Base-by-base conservation (phyloP, 2,113 vertebrate genomes). In the Nymphicus hollandicus region DNA sequence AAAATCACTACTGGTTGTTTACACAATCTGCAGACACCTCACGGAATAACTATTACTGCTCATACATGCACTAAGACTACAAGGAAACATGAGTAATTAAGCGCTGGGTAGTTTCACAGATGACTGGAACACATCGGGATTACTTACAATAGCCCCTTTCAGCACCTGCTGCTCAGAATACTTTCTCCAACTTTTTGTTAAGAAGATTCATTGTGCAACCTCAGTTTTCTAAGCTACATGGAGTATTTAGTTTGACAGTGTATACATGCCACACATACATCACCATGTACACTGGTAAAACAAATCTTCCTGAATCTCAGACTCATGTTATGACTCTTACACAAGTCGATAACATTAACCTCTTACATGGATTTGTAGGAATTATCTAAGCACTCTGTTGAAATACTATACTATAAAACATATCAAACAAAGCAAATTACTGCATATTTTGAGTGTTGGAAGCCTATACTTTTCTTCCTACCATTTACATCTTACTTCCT, bases 61-160 rank as follows among this genome's bases (percentile, higher is more conserved):
- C 55, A 77, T 33, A 90, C 43, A 49, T 0, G 3, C 61, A 74
- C 46, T 35, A 86, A 71, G 72, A 86, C 58, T 74, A 86, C 76
- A 89, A 86, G 65, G 72, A 93, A 93, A 86, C 64, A 71, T 17
- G 64, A 92, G 86, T 91, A 93, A 93, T 74, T 70, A 83, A 81
- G 50, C 72, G 71, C 47, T 1, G 19, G 12, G 52, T 70, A 85
- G 71, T 68, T 88, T 85, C 73, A 88, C 25, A 82, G 50, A 44
- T 4, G 4, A 66, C 47, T 58, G 80, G 50, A 76, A 91, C 0
- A 0, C 71, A 64, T 1, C 7, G 0, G 44, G 43, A 76, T 76
- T 79, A 79, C 39, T 49, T 52, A 86, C 44, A 81, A 70, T 6
- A 88, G 66, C 17, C 22, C 60, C 2, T 2, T 53, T 68, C 13